phyloP scores from a whole-genome alignment of 2,797 vertebrate genomes.

The Arnoldichthys spilopterus region DNA sequence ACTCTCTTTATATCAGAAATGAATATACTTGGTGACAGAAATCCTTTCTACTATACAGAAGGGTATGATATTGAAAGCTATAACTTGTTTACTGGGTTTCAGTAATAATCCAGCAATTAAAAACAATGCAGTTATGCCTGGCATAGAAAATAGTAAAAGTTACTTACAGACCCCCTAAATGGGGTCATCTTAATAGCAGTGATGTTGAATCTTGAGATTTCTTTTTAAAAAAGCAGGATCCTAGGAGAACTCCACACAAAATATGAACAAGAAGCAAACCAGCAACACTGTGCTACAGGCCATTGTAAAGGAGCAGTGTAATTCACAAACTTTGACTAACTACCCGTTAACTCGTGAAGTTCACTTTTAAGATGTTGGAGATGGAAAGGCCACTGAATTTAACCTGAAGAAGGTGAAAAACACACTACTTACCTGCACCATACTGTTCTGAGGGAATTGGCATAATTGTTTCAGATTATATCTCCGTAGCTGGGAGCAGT shows the following conservation, averaged over 20 bases:
- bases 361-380: slow-evolving; percentile 56
- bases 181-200: not conserved
- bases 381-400: slow-evolving; percentile 75
- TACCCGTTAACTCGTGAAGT: slow-evolving; percentile 54
- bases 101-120: not conserved
- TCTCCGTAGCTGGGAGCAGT: slow-evolving; percentile 77
- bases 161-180: not conserved
- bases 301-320: slow-evolving; percentile 42
- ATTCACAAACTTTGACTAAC: slow-evolving; percentile 59
- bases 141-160: not conserved
- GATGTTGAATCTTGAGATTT: not conserved
- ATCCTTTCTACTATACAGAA: not conserved
- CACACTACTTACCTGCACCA: slow-evolving; percentile 76
- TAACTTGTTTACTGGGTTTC: not conserved
- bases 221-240: not conserved
- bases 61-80: not conserved
- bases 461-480: slow-evolving; percentile 85
- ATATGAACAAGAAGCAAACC: not conserved
- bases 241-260: not conserved
- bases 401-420: slow-evolving; percentile 75
- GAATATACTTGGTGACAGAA: not conserved
- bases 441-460: slow-evolving; percentile 80
- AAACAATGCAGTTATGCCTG: not conserved
- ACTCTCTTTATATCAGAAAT: not conserved
- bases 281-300: slow-evolving; percentile 7